Percentiles rank a stretch among this genome's conserved stretches.
phyloP scores from a whole-genome alignment of 1,140 invertebrate genomes.

The Papilio polyxenes region DNA sequence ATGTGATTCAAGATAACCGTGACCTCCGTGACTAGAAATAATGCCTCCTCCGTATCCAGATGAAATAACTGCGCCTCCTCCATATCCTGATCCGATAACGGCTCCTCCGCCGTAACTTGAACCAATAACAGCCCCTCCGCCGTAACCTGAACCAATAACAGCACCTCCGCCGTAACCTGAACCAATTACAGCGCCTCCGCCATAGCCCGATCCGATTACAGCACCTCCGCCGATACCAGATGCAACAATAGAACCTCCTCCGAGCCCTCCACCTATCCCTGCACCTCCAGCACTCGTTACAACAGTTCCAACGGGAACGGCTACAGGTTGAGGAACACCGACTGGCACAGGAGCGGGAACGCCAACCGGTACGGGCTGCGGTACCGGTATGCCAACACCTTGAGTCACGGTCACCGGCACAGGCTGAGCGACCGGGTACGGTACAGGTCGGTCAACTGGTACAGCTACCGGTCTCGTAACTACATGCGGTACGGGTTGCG shows the following conservation, averaged over 20 bases:
- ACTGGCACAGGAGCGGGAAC: slow-evolving; percentile 63
- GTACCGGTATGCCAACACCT: slow-evolving; percentile 71
- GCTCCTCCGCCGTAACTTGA: slow-evolving; percentile 34
- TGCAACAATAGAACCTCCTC: slow-evolving; percentile 29
- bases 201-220: slow-evolving; percentile 36
- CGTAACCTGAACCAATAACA: slow-evolving; percentile 35
- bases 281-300: slow-evolving; percentile 42
- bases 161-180: background rate
- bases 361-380: slow-evolving; percentile 66
- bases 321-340: slow-evolving; percentile 56
- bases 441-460: slow-evolving; percentile 66
- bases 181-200: background rate
- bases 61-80: background rate
- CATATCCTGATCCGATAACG: slow-evolving; percentile 29
- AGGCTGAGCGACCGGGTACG: slow-evolving; percentile 67
- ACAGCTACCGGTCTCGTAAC: slow-evolving; percentile 65
- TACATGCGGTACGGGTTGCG: slow-evolving; percentile 67
- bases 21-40: slow-evolving; percentile 31
- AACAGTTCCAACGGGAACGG: slow-evolving; percentile 52
- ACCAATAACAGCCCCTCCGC: background rate
- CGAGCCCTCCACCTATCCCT: slow-evolving; percentile 31
- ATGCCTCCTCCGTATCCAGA: slow-evolving; percentile 27
- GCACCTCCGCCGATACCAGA: slow-evolving; percentile 16
- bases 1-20: slow-evolving; percentile 45
- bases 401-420: slow-evolving; percentile 70